Percentiles rank a stretch among this genome's conserved stretches.
These are phyloP conservation scores for Beris morrisii DNA, from an alignment of 2,888 invertebrate species.

Conservation along the genomic window DNA sequence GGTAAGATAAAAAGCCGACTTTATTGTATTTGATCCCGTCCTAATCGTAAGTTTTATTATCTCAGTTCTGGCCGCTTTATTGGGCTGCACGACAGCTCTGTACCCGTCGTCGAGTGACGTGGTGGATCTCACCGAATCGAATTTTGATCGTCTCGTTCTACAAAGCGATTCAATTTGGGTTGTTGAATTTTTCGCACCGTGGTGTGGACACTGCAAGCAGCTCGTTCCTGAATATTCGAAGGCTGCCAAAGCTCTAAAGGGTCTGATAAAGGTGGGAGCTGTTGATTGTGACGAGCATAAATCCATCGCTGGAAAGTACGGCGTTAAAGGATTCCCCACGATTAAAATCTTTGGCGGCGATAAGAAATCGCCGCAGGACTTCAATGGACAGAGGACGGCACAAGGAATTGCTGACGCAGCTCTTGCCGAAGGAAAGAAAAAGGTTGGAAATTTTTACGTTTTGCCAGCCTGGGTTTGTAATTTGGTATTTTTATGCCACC, in stretches of 20 bases:
- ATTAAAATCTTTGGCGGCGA: slow-evolving; percentile 90
- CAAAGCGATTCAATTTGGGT: slow-evolving; percentile 89
- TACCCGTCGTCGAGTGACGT: slow-evolving; percentile 77
- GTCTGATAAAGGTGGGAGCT: slow-evolving; percentile 91
- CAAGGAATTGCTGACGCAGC: slow-evolving; percentile 83
- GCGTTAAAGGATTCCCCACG: slow-evolving; percentile 91
- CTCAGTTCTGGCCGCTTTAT: slow-evolving; percentile 6
- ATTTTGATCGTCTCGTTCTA: slow-evolving; percentile 83
- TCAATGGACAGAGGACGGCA: slow-evolving; percentile 82
- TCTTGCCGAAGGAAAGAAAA: slow-evolving; percentile 72
- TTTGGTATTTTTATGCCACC: no score
- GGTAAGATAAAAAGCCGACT: not conserved
- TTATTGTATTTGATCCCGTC: no score
- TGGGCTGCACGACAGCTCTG: slow-evolving; percentile 52
- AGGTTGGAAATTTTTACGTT: slow-evolving; percentile 57
- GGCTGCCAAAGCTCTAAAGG: slow-evolving; percentile 90
- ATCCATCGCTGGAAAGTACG: slow-evolving; percentile 75
- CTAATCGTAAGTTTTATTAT: no score
- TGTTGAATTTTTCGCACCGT: slow-evolving; percentile 85
- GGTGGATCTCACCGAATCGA: slow-evolving; percentile 79
- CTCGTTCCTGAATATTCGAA: slow-evolving; percentile 93
- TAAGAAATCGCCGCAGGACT: slow-evolving; percentile 82
- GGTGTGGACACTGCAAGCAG: slow-evolving; percentile 91
- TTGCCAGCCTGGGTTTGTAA: no score
- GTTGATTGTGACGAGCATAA: slow-evolving; percentile 91